Conservation (phyloP, 1,140 invertebrate species). For the Monomorium pharaonis region DNA sequence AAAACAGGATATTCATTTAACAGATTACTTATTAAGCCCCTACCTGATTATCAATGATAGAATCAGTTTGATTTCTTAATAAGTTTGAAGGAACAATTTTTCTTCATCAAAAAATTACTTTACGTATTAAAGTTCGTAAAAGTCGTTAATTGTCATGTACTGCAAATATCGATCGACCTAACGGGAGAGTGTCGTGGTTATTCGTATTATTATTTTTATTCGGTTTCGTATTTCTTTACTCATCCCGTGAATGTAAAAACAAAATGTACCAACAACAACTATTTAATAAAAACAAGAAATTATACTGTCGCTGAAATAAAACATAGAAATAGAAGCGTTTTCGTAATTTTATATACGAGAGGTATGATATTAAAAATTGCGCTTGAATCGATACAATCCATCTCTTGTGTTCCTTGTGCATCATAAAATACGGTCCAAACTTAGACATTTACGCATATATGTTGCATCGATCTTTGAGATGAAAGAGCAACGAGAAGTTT, state of each 20-base stretch:
- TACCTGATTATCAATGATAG: background rate
- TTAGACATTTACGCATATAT: slow-evolving; percentile 22
- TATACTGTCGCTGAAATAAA: slow-evolving; percentile 23
- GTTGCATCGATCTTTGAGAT: slow-evolving; percentile 12
- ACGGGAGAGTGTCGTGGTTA: background rate
- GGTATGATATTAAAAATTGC: slow-evolving; percentile 39
- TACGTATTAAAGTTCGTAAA: slow-evolving; percentile 11
- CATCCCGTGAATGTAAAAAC: slow-evolving; percentile 56
- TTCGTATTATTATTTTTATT: slow-evolving; percentile 72
- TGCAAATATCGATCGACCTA: slow-evolving; percentile 23
- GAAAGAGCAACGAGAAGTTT: slow-evolving; percentile 5
- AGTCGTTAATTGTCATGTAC: slow-evolving; percentile 47
- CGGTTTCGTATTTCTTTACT: slow-evolving; percentile 55
- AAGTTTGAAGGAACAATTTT: slow-evolving; percentile 2
- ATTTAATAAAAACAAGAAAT: slow-evolving; percentile 56
- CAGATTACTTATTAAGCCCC: background rate
- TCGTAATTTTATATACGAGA: slow-evolving; percentile 29
- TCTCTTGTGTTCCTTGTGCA: background rate
- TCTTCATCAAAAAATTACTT: slow-evolving; percentile 4
- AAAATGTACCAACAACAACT: slow-evolving; percentile 59
- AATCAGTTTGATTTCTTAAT: background rate
- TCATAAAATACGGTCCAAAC: slow-evolving; percentile 14
- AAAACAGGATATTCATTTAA: background rate
- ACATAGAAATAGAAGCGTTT: slow-evolving; percentile 32
- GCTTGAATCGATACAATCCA: slow-evolving; percentile 9